These are phyloP conservation scores for Glossosoma conforme DNA, from an alignment of 1,140 invertebrate species.

Conservation along the genomic window DNA sequence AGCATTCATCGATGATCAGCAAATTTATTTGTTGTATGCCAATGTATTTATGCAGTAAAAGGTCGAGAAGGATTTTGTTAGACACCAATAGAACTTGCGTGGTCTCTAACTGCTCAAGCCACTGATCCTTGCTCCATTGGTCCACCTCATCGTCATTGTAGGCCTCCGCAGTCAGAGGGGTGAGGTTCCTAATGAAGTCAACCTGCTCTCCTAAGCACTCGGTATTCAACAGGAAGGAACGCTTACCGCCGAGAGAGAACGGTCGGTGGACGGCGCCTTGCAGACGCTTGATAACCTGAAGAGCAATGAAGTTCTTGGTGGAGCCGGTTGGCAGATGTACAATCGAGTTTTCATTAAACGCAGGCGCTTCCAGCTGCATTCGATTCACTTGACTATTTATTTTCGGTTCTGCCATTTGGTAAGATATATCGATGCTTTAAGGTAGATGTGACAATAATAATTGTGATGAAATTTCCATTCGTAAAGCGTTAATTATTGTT, in stretches of 20 bases:
- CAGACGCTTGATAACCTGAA: slow-evolving; percentile 48
- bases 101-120: slow-evolving; percentile 59
- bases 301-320: slow-evolving; percentile 91
- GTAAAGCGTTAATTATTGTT: too few relatives aligned
- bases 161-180: slow-evolving; percentile 48
- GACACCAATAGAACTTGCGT: slow-evolving; percentile 80
- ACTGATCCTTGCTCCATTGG: slow-evolving; percentile 60
- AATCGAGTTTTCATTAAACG: slow-evolving; percentile 74
- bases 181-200: slow-evolving; percentile 48
- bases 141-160: slow-evolving; percentile 62
- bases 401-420: too few relatives aligned
- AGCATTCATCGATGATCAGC: slow-evolving; percentile 90
- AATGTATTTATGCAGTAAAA: slow-evolving; percentile 63
- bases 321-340: slow-evolving; percentile 85
- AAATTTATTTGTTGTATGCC: slow-evolving; percentile 63
- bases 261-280: slow-evolving; percentile 36
- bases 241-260: slow-evolving; percentile 60
- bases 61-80: slow-evolving; percentile 72
- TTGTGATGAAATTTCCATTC: too few relatives aligned
- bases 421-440: too few relatives aligned
- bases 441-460: too few relatives aligned
- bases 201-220: slow-evolving; percentile 76
- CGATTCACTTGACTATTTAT: too few relatives aligned
- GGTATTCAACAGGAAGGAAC: slow-evolving; percentile 70
- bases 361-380: slow-evolving; percentile 68